A percentile compares a stretch with the other conserved stretches of the same genome.
Evolutionary conservation across 23 tunicate genomes (phyloP).

Genomic region (Ciona savignyi): DNA sequence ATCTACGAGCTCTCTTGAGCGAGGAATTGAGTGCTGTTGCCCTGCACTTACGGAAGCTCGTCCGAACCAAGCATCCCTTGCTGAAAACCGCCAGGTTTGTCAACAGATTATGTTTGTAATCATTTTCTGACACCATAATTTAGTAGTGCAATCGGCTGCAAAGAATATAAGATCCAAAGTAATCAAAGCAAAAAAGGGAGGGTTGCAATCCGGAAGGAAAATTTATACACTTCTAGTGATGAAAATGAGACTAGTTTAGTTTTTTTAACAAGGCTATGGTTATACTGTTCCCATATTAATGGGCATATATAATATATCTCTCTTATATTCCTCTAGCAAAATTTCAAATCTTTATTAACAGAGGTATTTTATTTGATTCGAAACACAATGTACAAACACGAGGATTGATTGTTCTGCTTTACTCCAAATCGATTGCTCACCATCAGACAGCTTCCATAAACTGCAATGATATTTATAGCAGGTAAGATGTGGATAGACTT

Average conservation of each 20-base stretch:
- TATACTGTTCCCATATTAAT: too few relatives aligned
- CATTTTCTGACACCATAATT: too few relatives aligned
- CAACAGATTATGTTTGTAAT: too few relatives aligned
- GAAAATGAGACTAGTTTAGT: too few relatives aligned
- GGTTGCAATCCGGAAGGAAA: too few relatives aligned
- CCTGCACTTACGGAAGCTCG: constrained; percentile 44
- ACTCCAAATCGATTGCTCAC: constrained; percentile 41
- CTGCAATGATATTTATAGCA: constrained; percentile 7
- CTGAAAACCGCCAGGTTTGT: constrained; percentile 68
- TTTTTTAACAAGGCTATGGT: too few relatives aligned
- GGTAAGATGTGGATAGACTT: constrained; percentile 12
- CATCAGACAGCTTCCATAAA: constrained; percentile 1
- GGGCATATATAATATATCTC: too few relatives aligned
- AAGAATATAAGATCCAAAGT: too few relatives aligned
- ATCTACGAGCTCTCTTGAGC: constrained; percentile 48
- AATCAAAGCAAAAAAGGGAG: too few relatives aligned
- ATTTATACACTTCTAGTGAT: too few relatives aligned
- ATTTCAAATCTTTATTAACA: constrained; percentile 6
- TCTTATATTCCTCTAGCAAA: too few relatives aligned
- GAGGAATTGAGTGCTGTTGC: constrained; percentile 77
- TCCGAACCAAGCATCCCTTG: constrained; percentile 63
- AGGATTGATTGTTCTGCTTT: constrained; percentile 57
- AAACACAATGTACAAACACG: constrained; percentile 67
- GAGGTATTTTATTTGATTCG: constrained; percentile 79
- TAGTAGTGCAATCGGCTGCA: too few relatives aligned